Evolutionary conservation across 2,888 invertebrate genomes (phyloP), one percentile per base, ranked within the genome.

Genomic region (Hybos culiciformis): DNA sequence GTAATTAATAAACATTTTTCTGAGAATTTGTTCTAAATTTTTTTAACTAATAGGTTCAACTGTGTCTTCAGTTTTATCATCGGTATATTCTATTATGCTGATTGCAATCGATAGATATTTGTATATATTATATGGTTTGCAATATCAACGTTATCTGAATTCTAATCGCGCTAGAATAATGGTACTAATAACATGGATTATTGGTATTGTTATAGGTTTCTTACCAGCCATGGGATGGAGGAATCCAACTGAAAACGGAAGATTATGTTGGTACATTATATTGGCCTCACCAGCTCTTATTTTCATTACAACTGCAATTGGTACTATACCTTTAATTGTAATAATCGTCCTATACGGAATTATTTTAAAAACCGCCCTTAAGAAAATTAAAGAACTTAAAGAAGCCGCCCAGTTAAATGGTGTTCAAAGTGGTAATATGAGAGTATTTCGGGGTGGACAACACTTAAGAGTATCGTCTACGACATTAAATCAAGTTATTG

Each of bases 71-170:
- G 73, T 75, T 1, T 62, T 78, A 56, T 73, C 75, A 9, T 78
- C 78, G 1, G 73, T 78, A 46, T 75, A 75, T 57, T 77, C 74
- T 39, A 73, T 78, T 5, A 75, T 74, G 2, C 58, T 78, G 9
- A 76, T 79, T 21, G 78, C 75, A 3, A 62, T 77, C 1, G 79
- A 79, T 53, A 66, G 79, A 23, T 79, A 73, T 53, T 68, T 78
- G 36, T 79, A 75, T 56, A 78, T 79, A 37, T 58, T 77, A 2
- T 74, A 78, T 51, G 78, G 78, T 1, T 57, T 78, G 14, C 71
- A 75, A 54, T 78, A 78, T 53, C 72, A 75, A 54, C 64, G 70
- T 43, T 76, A 74, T 71, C 70, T 76, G 39, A 75, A 70, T 50
- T 72, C 75, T 1, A 70, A 66, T 2, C 66, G 74, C 50, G 75